Evolutionary conservation across 2,113 vertebrate genomes (phyloP).

Genomic region (Alosa alosa): DNA sequence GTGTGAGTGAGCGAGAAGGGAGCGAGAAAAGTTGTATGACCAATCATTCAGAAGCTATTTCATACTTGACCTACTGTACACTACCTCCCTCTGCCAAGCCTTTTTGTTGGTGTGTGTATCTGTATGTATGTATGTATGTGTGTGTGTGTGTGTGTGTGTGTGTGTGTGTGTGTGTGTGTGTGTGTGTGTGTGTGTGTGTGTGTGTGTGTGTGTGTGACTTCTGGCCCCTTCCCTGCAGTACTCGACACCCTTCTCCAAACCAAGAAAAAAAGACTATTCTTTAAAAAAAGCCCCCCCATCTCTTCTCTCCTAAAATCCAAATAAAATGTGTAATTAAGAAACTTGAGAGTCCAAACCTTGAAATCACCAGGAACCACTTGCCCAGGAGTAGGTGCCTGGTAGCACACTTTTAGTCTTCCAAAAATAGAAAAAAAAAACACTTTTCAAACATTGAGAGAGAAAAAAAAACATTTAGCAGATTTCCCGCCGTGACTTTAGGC

Average conservation of each 20-base stretch:
- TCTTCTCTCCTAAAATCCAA: no score
- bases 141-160: conserved; percentile 8
- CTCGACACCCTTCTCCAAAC: neutral
- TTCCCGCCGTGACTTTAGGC: neutral
- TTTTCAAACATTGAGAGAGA: no score
- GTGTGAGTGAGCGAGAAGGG: no score
- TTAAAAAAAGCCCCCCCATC: no score
- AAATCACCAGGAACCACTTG: conserved; percentile 23
- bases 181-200: no score
- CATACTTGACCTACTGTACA: no score
- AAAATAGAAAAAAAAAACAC: neutral
- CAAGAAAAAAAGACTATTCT: no score
- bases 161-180: no score
- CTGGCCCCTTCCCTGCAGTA: no score
- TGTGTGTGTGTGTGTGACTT: conserved; percentile 27
- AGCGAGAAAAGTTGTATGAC: no score
- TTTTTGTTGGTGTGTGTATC: neutral
- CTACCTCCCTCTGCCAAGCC: no score
- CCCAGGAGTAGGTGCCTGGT: neutral
- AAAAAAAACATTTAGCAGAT: neutral
- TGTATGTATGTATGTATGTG: neutral
- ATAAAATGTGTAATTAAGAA: no score
- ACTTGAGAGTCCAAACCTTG: conserved; percentile 19
- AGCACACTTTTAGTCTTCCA: neutral
- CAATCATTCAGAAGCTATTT: neutral